Conservation (phyloP, 1,140 invertebrate genomes). For the Stratiolaelaps scimitus region DNA sequence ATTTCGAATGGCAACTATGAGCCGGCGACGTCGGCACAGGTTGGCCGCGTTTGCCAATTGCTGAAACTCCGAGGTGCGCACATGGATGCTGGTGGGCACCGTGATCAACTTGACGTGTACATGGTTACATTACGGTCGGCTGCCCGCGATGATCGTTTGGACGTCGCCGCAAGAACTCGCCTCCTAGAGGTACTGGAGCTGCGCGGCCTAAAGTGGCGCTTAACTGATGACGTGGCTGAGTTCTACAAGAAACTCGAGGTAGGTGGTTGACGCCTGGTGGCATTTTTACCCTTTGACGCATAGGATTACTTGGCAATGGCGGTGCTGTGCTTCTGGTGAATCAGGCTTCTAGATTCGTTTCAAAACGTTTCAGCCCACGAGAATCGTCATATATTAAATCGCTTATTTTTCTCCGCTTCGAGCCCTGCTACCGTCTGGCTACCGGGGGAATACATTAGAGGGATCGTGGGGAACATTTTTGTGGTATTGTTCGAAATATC, state of each 20-base stretch:
- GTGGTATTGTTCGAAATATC: too few species aligned
- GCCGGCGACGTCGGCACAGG: neutral
- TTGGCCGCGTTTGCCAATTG: constrained; percentile 30
- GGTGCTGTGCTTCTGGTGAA: too few species aligned
- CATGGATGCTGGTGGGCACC: constrained; percentile 25
- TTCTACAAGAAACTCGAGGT: constrained; percentile 68
- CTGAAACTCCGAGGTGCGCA: constrained; percentile 29
- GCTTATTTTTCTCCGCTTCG: too few species aligned
- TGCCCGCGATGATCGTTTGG: constrained; percentile 60
- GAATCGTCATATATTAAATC: too few species aligned
- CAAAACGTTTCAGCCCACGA: too few species aligned
- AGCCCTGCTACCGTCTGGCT: too few species aligned
- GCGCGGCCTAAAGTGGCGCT: constrained; percentile 68
- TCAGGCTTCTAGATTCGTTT: too few species aligned
- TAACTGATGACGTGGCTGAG: constrained; percentile 59
- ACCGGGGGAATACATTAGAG: too few species aligned
- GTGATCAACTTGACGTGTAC: constrained; percentile 53
- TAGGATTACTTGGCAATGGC: too few species aligned
- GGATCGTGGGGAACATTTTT: too few species aligned
- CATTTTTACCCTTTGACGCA: too few species aligned
- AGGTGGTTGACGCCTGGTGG: constrained; percentile 36
- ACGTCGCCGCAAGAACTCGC: constrained; percentile 63
- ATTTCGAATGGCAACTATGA: constrained; percentile 33
- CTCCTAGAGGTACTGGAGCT: constrained; percentile 75
- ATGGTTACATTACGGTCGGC: constrained; percentile 74